These are phyloP conservation scores for Trachurus trachurus DNA, from an alignment of 2,797 vertebrate species.

Conservation along the genomic window DNA sequence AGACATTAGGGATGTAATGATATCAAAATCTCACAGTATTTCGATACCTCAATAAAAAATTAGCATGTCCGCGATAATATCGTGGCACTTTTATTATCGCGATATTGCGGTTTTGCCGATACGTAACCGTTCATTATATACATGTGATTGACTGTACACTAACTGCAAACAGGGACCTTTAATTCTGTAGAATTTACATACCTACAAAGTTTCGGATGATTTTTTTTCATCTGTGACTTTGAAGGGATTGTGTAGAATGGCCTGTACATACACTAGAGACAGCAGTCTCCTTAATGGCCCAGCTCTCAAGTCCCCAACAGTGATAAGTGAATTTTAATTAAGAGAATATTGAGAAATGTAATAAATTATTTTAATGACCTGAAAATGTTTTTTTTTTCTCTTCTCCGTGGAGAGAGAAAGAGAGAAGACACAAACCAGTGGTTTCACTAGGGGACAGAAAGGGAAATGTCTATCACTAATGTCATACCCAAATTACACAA, in stretches of 20 bases:
- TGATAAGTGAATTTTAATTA: conserved; percentile 84
- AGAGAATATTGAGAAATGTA: conserved; percentile 79
- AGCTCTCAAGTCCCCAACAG: conserved; percentile 67
- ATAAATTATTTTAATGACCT: conserved; percentile 81
- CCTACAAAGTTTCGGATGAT: background rate
- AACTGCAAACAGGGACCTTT: too few relatives aligned
- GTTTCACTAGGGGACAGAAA: conserved; percentile 18
- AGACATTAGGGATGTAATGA: too few relatives aligned
- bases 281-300: conserved; percentile 70
- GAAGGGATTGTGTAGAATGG: too few relatives aligned
- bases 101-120: too few relatives aligned
- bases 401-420: conserved; percentile 33
- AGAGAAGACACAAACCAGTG: conserved; percentile 41
- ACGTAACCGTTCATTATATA: too few relatives aligned
- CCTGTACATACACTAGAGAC: conserved; percentile 57
- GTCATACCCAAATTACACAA: conserved; percentile 28
- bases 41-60: too few relatives aligned
- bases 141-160: too few relatives aligned
- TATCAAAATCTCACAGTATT: too few relatives aligned
- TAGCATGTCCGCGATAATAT: too few relatives aligned
- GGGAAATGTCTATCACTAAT: conserved; percentile 15
- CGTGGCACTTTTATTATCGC: too few relatives aligned
- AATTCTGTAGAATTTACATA: too few relatives aligned
- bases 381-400: conserved; percentile 58
- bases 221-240: too few relatives aligned